phyloP scores from a whole-genome alignment of 2,797 vertebrate species.

The Pseudopleuronectes americanus region DNA sequence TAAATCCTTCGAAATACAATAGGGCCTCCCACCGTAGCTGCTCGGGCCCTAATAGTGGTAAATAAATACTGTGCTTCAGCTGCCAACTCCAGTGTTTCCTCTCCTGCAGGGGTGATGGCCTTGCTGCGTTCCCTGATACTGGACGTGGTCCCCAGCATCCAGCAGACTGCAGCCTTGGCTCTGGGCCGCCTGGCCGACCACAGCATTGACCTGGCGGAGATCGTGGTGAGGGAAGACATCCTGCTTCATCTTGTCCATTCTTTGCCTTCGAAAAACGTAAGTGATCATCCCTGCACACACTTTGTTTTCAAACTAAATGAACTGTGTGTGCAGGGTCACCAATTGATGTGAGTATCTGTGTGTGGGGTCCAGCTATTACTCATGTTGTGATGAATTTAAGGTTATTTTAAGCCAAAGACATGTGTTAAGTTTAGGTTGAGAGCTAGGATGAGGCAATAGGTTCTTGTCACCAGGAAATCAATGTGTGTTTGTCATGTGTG shows the following conservation, averaged over 20 bases:
- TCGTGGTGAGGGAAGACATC: slow-evolving; percentile 91
- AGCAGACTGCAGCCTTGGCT: slow-evolving; percentile 91
- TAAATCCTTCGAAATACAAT: too few relatives aligned
- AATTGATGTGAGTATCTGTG: too few relatives aligned
- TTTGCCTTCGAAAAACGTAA: slow-evolving; percentile 91
- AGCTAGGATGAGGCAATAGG: too few relatives aligned
- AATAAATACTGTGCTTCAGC: neutral
- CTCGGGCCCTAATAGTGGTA: neutral
- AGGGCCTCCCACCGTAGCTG: too few relatives aligned
- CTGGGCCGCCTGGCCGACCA: slow-evolving; percentile 92
- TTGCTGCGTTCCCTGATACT: slow-evolving; percentile 91
- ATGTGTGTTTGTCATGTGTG: slow-evolving; percentile 18
- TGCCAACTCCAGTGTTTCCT: neutral
- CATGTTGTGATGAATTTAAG: too few relatives aligned
- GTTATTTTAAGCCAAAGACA: too few relatives aligned
- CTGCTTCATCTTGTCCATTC: slow-evolving; percentile 91
- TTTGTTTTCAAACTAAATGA: too few relatives aligned
- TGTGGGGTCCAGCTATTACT: too few relatives aligned
- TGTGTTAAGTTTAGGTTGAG: too few relatives aligned
- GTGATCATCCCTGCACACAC: slow-evolving; percentile 34
- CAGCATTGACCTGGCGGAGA: slow-evolving; percentile 89
- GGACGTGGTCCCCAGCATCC: slow-evolving; percentile 90
- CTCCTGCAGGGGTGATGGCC: slow-evolving; percentile 88
- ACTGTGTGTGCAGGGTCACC: too few relatives aligned
- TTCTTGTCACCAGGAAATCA: too few relatives aligned